Conservation (phyloP, 2,113 vertebrate species). For the Ornithorhynchus anatinus region DNA sequence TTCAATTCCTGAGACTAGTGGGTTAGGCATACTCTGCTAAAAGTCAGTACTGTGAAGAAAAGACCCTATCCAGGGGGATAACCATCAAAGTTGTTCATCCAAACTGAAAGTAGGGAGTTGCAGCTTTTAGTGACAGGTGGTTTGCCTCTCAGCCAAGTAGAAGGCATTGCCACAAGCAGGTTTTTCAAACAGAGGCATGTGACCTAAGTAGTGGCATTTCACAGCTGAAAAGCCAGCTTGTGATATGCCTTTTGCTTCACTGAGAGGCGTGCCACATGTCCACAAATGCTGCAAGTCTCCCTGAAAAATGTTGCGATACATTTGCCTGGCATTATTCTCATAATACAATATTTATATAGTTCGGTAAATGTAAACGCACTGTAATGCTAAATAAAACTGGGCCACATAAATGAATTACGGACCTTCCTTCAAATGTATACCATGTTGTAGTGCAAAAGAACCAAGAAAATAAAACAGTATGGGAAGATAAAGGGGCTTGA, state of each 20-base stretch:
- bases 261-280: slow-evolving; percentile 48
- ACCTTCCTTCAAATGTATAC: slow-evolving; percentile 14
- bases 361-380: slow-evolving; percentile 7
- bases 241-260: slow-evolving; percentile 45
- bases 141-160: slow-evolving; percentile 39
- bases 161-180: slow-evolving; percentile 35
- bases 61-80: slow-evolving; percentile 14
- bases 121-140: slow-evolving; percentile 38
- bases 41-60: slow-evolving; percentile 23
- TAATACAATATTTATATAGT: slow-evolving; percentile 16
- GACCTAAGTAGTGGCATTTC: slow-evolving; percentile 47
- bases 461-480: background rate
- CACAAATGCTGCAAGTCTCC: slow-evolving; percentile 27
- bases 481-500: background rate
- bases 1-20: no score
- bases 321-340: background rate
- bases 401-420: slow-evolving; percentile 4
- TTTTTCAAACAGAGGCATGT: slow-evolving; percentile 40
- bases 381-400: background rate
- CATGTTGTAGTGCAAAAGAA: background rate
- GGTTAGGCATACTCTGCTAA: slow-evolving; percentile 9
- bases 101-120: background rate
- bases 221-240: slow-evolving; percentile 58
- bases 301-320: slow-evolving; percentile 7
- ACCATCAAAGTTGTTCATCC: slow-evolving; percentile 23